Evolutionary conservation across 1,140 invertebrate species (phyloP).

Genomic region (Anastrepha obliqua): DNA sequence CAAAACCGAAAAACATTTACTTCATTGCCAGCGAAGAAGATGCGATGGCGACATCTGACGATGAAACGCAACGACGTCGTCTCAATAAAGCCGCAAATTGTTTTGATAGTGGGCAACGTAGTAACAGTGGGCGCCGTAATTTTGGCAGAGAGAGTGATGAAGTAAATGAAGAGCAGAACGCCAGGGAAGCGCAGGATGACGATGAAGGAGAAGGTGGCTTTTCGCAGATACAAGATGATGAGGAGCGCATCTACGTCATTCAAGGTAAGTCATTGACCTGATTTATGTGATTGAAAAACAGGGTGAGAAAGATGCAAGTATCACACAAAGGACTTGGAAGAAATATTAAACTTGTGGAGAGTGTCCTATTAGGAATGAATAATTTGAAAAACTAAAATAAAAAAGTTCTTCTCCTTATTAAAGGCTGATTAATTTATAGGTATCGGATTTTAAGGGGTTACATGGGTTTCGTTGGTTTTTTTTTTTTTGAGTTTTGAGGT

Average conservation of each 20-base stretch:
- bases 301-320: no score
- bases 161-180: neutral
- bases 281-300: no score
- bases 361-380: no score
- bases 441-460: no score
- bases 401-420: no score
- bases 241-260: constrained; percentile 67
- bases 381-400: no score
- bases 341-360: no score
- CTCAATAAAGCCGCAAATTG: constrained; percentile 16
- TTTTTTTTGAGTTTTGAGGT: no score
- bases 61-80: constrained; percentile 34
- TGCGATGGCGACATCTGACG: constrained; percentile 49
- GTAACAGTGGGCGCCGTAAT: neutral
- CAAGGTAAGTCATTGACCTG: constrained; percentile 60
- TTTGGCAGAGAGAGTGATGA: constrained; percentile 20
- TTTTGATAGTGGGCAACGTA: constrained; percentile 8
- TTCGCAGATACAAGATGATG: constrained; percentile 63
- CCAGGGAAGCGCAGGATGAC: neutral
- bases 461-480: no score
- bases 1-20: constrained; percentile 71
- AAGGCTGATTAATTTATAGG: no score
- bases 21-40: constrained; percentile 65
- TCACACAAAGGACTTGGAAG: no score
- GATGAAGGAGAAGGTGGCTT: constrained; percentile 65